Evolutionary conservation across 1,140 invertebrate genomes (phyloP).

Genomic region (Drosophila ercepeae): DNA sequence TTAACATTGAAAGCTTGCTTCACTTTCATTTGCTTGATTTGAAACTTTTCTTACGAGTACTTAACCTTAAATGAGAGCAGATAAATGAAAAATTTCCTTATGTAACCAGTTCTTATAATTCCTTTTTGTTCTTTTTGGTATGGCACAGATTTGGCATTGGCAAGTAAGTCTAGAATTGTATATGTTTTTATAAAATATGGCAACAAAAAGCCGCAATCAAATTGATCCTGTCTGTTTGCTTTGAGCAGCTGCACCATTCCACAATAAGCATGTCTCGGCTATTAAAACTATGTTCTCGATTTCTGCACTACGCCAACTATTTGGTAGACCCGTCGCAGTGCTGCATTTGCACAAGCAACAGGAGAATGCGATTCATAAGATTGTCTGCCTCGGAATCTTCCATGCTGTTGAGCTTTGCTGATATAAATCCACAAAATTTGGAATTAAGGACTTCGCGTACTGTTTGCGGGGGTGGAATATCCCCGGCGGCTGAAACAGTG

Average conservation of each 20-base stretch:
- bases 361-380: slow-evolving; percentile 80
- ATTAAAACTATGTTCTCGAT: slow-evolving; percentile 8
- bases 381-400: slow-evolving; percentile 80
- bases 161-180: slow-evolving; percentile 21
- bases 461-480: slow-evolving; percentile 72
- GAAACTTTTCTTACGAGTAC: slow-evolving; percentile 16
- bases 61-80: slow-evolving; percentile 13
- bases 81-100: slow-evolving; percentile 14
- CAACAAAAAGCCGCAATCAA: slow-evolving; percentile 44
- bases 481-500: slow-evolving; percentile 34
- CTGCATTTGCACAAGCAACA: slow-evolving; percentile 78
- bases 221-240: slow-evolving; percentile 20
- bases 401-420: slow-evolving; percentile 81
- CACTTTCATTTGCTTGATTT: slow-evolving; percentile 24
- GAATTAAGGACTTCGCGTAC: slow-evolving; percentile 79
- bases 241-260: slow-evolving; percentile 60
- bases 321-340: slow-evolving; percentile 55
- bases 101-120: slow-evolving; percentile 34
- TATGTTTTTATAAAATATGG: slow-evolving; percentile 29
- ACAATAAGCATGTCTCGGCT: slow-evolving; percentile 39
- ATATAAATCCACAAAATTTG: slow-evolving; percentile 81
- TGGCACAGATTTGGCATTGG: slow-evolving; percentile 77
- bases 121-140: slow-evolving; percentile 65
- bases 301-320: slow-evolving; percentile 4
- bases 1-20: slow-evolving; percentile 57